These are phyloP conservation scores for Euwallacea fornicatus DNA, from an alignment of 1,140 invertebrate species.

Conservation along the genomic window DNA sequence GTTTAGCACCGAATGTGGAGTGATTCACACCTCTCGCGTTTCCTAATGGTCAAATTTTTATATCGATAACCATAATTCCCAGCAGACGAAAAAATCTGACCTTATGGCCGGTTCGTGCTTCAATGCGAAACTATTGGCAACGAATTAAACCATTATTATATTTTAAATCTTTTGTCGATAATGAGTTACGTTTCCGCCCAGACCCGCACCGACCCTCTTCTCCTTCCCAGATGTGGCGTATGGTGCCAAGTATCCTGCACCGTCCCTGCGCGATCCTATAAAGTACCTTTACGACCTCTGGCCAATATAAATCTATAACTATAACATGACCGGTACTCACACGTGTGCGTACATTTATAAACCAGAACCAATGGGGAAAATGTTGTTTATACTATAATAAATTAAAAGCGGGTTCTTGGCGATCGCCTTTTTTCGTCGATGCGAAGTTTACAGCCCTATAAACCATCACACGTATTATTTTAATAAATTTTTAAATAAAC, in stretches of 20 bases:
- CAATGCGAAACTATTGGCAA: not conserved
- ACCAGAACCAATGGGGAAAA: conserved; percentile 22
- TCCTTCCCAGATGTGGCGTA: not conserved
- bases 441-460: conserved; percentile 5
- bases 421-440: too few relatives aligned
- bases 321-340: conserved; percentile 15
- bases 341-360: conserved; percentile 20
- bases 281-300: conserved; percentile 15
- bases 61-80: too few relatives aligned
- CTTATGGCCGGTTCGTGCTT: conserved; percentile 1
- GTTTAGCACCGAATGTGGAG: too few relatives aligned
- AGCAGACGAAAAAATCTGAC: too few relatives aligned
- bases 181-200: not conserved
- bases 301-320: conserved; percentile 28
- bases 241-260: not conserved
- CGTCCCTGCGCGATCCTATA: conserved; percentile 11
- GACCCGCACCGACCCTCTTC: not conserved
- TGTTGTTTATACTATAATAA: conserved; percentile 28
- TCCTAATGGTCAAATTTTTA: too few relatives aligned
- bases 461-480: conserved; percentile 31
- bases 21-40: too few relatives aligned
- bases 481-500: conserved; percentile 36
- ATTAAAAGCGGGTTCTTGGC: conserved; percentile 8
- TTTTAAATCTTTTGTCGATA: not conserved
- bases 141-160: conserved; percentile 1